phyloP scores from a whole-genome alignment of 2,113 vertebrate species.

The Callospermophilus lateralis region DNA sequence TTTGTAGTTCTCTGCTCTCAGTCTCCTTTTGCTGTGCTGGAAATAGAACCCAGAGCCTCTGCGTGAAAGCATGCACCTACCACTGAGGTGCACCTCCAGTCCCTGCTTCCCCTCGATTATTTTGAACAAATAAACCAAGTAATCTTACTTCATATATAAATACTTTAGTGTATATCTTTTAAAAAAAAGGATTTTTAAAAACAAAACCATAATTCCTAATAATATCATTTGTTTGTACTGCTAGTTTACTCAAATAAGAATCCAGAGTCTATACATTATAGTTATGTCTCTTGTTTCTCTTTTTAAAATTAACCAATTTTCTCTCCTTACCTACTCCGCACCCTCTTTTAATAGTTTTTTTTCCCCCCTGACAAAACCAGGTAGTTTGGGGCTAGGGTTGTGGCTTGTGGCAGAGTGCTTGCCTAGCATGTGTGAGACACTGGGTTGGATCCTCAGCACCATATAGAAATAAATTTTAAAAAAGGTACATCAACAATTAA shows the following conservation, averaged over 20 bases:
- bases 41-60: no score
- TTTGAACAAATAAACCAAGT: slow-evolving; percentile 49
- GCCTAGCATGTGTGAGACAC: no score
- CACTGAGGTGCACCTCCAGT: no score
- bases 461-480: no score
- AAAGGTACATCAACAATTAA: no score
- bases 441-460: no score
- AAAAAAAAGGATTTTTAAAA: background rate
- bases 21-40: no score
- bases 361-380: background rate
- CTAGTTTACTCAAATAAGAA: slow-evolving; percentile 22
- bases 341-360: background rate
- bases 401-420: no score
- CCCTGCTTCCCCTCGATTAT: background rate
- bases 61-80: no score
- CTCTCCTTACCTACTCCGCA: background rate
- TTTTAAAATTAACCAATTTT: background rate
- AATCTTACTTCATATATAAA: slow-evolving; percentile 34
- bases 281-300: background rate
- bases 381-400: background rate
- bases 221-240: background rate
- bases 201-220: background rate
- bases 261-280: background rate
- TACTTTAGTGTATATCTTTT: background rate
- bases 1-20: no score